Percentiles rank a stretch among this genome's conserved stretches.
Evolutionary conservation across 2,797 vertebrate species (phyloP).

Genomic region (Lacerta viridis): DNA sequence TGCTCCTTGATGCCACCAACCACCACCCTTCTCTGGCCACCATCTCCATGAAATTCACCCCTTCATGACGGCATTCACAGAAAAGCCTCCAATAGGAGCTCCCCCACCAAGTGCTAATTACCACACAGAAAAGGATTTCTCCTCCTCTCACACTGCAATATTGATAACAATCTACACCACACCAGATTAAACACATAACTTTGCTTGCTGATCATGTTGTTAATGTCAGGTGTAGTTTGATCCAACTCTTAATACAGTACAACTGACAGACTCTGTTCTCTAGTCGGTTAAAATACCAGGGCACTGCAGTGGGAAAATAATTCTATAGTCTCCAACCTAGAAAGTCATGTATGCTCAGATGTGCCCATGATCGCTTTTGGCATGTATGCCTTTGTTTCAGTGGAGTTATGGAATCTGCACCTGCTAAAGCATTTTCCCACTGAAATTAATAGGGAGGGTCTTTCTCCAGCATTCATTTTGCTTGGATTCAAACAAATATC

Average conservation of each 20-base stretch:
- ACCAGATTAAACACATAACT: no score
- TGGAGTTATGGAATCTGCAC: background rate
- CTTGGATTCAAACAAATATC: conserved; percentile 18
- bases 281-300: background rate
- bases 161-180: no score
- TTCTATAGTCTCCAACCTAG: background rate
- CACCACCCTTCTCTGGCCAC: background rate
- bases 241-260: background rate
- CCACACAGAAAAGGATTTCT: no score
- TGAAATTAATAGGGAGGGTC: background rate
- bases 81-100: no score
- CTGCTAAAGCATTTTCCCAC: background rate
- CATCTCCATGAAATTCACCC: background rate
- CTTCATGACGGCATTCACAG: no score
- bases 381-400: background rate
- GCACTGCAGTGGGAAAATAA: background rate
- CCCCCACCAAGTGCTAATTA: no score
- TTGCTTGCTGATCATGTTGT: no score
- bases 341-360: background rate
- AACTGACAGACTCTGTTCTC: background rate
- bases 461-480: background rate
- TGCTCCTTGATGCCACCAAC: no score
- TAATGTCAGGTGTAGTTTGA: background rate
- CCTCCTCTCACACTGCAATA: no score
- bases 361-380: background rate